These are phyloP conservation scores for Acanthopleura granulata DNA, from an alignment of 2,888 invertebrate genomes.

Conservation along the genomic window DNA sequence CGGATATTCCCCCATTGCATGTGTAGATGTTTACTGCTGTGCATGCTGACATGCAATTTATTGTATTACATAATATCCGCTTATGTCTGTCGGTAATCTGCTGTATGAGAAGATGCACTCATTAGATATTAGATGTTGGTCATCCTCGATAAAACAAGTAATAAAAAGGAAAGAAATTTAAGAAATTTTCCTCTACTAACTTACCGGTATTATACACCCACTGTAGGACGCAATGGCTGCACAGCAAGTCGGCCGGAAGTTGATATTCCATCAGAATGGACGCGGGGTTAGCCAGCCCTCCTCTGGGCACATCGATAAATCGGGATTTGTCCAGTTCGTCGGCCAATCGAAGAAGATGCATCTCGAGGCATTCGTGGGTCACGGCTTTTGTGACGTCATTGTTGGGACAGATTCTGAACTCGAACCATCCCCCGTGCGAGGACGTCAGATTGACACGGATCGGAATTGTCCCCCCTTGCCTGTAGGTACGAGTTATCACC, in stretches of 20 bases:
- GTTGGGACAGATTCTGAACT: slow-evolving; percentile 50
- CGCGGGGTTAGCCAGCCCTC: slow-evolving; percentile 16
- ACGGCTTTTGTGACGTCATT: slow-evolving; percentile 66
- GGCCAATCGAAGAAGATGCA: slow-evolving; percentile 65
- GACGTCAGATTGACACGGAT: slow-evolving; percentile 46
- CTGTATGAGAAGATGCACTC: too few species aligned
- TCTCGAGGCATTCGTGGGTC: slow-evolving; percentile 73
- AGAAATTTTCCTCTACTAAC: slow-evolving; percentile 3
- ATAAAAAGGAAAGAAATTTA: not conserved
- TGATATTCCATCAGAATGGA: slow-evolving; percentile 19
- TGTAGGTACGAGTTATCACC: slow-evolving; percentile 41
- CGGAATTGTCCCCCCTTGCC: slow-evolving; percentile 41
- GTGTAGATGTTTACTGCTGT: too few species aligned
- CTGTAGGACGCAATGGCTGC: slow-evolving; percentile 74
- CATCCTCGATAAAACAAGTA: too few species aligned
- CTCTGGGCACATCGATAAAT: slow-evolving; percentile 30
- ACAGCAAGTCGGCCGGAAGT: slow-evolving; percentile 71
- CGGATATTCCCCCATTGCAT: too few species aligned
- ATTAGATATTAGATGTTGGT: too few species aligned
- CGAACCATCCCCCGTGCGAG: slow-evolving; percentile 51
- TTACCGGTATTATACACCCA: slow-evolving; percentile 74
- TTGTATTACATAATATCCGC: too few species aligned
- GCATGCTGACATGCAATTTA: too few species aligned
- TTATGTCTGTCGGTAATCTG: too few species aligned
- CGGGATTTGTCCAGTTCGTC: slow-evolving; percentile 32